These are phyloP conservation scores for Lumbricus terrestris DNA, from an alignment of 2,888 invertebrate species.

Conservation along the genomic window DNA sequence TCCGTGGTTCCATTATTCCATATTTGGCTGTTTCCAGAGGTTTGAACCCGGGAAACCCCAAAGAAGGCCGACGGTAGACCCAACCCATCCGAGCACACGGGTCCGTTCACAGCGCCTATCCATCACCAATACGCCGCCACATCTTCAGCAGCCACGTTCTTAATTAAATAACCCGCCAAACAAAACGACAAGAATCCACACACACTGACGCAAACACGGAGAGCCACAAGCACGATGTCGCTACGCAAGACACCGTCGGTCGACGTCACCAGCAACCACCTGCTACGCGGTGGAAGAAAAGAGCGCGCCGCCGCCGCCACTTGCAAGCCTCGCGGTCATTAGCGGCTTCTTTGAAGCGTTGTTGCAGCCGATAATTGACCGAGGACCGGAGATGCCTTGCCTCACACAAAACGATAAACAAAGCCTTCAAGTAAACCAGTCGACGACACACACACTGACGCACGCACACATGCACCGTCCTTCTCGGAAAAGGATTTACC, in stretches of 20 bases:
- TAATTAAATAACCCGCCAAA: background rate
- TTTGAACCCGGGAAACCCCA: too few species aligned
- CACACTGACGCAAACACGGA: background rate
- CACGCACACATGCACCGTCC: background rate
- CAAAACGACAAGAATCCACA: background rate
- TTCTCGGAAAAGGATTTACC: background rate
- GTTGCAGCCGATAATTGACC: background rate
- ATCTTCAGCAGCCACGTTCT: background rate
- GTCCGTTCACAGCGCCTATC: too few species aligned
- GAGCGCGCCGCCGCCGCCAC: too few species aligned
- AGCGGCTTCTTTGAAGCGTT: background rate
- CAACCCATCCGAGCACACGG: too few species aligned
- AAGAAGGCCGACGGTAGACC: too few species aligned
- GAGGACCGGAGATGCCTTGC: background rate
- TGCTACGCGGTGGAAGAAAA: background rate
- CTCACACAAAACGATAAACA: background rate
- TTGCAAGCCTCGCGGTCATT: background rate
- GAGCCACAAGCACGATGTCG: background rate
- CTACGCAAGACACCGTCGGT: background rate
- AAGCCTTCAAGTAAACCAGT: background rate
- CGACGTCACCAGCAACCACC: background rate
- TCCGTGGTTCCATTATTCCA: too few species aligned
- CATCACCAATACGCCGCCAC: too few species aligned
- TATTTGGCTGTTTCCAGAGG: too few species aligned
- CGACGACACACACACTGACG: background rate